These are phyloP conservation scores for Ara ararauna DNA, from an alignment of 2,797 vertebrate genomes.

Conservation along the genomic window DNA sequence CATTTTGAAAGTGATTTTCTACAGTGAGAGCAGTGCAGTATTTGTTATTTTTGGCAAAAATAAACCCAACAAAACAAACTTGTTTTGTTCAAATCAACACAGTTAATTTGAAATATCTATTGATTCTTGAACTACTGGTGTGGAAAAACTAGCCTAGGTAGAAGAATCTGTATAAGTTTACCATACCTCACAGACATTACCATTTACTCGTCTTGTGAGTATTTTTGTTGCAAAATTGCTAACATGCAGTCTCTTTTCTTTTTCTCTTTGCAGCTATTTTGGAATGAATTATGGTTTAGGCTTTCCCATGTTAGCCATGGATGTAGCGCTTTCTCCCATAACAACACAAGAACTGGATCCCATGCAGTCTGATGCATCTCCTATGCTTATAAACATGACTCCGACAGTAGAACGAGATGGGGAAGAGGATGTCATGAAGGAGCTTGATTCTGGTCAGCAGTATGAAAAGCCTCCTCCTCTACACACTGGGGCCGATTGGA, in stretches of 20 bases:
- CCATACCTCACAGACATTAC: not conserved
- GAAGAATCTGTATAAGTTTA: not conserved
- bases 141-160: not conserved
- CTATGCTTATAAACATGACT: constrained; percentile 90
- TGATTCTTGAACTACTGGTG: not conserved
- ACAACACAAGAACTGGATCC: constrained; percentile 78
- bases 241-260: not conserved
- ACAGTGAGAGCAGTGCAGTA: not conserved
- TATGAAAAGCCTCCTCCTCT: constrained; percentile 92
- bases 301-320: constrained; percentile 84
- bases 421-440: constrained; percentile 66
- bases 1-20: not conserved
- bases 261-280: constrained; percentile 77
- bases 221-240: not conserved
- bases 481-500: constrained; percentile 95
- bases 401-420: constrained; percentile 80
- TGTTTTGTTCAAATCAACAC: not conserved
- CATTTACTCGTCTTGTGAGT: not conserved
- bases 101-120: not conserved
- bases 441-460: constrained; percentile 79
- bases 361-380: constrained; percentile 83
- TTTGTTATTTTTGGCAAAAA: not conserved
- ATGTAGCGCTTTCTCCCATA: constrained; percentile 84
- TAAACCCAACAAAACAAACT: not conserved
- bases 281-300: constrained; percentile 73